Percentiles rank a stretch among this genome's conserved stretches.
Conservation (phyloP, 2,888 invertebrate genomes). For the Chrysodeixis includens region DNA sequence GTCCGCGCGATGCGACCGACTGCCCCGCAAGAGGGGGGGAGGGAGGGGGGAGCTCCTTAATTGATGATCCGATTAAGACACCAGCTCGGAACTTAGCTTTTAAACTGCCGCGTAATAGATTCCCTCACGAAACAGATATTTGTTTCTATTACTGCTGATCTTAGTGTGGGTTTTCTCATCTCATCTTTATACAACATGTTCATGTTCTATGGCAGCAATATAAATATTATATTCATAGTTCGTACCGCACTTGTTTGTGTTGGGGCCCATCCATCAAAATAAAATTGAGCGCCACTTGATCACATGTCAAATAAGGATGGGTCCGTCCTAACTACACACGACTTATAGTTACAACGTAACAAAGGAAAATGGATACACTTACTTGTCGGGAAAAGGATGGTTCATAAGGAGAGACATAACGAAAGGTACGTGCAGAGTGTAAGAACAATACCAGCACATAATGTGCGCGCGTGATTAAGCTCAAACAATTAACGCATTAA, state of each 20-base stretch:
- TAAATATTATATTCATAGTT: not conserved
- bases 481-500: constrained; percentile 4
- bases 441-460: not conserved
- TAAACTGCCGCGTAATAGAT: constrained; percentile 1
- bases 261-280: not conserved
- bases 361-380: too few relatives aligned
- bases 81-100: not conserved
- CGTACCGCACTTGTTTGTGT: not conserved
- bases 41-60: not conserved
- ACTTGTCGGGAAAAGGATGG: not conserved
- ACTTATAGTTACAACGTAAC: not conserved
- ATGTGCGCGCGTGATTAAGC: constrained; percentile 2
- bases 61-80: not conserved
- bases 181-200: not conserved
- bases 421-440: not conserved
- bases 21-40: not conserved
- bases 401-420: not conserved
- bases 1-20: not conserved
- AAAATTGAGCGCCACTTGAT: constrained; percentile 1
- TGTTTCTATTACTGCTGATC: not conserved
- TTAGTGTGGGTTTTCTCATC: not conserved
- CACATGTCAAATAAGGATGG: constrained; percentile 4
- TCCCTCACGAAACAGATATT: not conserved
- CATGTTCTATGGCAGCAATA: not conserved
- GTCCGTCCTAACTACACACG: not conserved